Evolutionary conservation across 2,113 vertebrate species (phyloP).

Genomic region (Eulacestoma nigropectus): DNA sequence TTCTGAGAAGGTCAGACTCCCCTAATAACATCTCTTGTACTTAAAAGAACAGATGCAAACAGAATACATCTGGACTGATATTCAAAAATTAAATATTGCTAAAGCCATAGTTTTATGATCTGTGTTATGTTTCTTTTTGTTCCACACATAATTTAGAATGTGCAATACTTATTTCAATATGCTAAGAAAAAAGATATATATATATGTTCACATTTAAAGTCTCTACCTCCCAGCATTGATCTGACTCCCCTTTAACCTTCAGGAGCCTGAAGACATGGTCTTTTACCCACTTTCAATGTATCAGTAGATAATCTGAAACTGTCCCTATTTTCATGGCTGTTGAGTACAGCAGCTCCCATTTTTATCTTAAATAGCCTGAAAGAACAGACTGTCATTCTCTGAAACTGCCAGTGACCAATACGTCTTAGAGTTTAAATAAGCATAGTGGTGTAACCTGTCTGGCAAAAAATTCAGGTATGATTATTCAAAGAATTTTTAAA

Average conservation of each 20-base stretch:
- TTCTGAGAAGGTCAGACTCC: background rate
- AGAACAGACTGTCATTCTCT: background rate
- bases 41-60: background rate
- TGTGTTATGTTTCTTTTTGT: background rate
- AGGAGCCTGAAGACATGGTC: background rate
- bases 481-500: background rate
- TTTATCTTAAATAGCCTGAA: background rate
- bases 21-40: background rate
- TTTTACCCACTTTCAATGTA: background rate
- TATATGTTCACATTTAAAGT: background rate
- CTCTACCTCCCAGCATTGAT: background rate
- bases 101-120: background rate
- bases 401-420: background rate
- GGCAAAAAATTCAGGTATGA: background rate
- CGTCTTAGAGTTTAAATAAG: background rate
- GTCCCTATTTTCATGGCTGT: background rate
- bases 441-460: background rate
- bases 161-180: background rate
- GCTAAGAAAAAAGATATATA: background rate
- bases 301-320: background rate
- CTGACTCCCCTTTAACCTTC: background rate
- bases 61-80: background rate
- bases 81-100: background rate
- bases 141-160: background rate
- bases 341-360: background rate